phyloP scores from a whole-genome alignment of 2,888 invertebrate genomes.

The Leptura quadrifasciata region DNA sequence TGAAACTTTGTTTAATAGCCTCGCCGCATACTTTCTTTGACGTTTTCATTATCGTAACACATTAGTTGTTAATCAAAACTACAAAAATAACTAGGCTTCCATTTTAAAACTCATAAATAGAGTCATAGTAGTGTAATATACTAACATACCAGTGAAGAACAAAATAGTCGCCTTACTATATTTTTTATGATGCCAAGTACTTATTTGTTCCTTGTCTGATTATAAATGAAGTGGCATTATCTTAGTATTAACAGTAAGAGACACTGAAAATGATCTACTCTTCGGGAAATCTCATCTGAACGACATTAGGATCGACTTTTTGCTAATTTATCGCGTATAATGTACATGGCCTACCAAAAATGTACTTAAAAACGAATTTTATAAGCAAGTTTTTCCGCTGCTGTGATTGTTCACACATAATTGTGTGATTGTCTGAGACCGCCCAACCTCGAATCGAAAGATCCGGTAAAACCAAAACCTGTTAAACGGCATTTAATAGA shows the following conservation, averaged over 20 bases:
- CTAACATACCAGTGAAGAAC: constrained; percentile 20
- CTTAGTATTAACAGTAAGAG: background rate
- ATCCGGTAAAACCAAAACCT: too few relatives aligned
- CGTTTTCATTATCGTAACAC: background rate
- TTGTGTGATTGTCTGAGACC: too few relatives aligned
- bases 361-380: background rate
- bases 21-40: constrained; percentile 1
- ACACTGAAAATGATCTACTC: background rate
- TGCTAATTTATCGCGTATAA: constrained; percentile 18
- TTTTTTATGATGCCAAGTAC: constrained; percentile 36
- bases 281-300: constrained; percentile 11
- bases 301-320: background rate
- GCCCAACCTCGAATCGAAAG: too few relatives aligned
- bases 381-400: too few relatives aligned
- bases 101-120: constrained; percentile 23
- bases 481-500: too few relatives aligned
- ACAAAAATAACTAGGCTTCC: constrained; percentile 36
- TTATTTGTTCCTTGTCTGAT: constrained; percentile 21
- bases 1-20: background rate
- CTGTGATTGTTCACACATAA: too few relatives aligned
- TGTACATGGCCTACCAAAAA: background rate
- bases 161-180: constrained; percentile 32
- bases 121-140: constrained; percentile 24
- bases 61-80: constrained; percentile 28
- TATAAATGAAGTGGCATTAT: background rate